Conservation (phyloP, 1,140 invertebrate species). For the Coelopa frigida region DNA sequence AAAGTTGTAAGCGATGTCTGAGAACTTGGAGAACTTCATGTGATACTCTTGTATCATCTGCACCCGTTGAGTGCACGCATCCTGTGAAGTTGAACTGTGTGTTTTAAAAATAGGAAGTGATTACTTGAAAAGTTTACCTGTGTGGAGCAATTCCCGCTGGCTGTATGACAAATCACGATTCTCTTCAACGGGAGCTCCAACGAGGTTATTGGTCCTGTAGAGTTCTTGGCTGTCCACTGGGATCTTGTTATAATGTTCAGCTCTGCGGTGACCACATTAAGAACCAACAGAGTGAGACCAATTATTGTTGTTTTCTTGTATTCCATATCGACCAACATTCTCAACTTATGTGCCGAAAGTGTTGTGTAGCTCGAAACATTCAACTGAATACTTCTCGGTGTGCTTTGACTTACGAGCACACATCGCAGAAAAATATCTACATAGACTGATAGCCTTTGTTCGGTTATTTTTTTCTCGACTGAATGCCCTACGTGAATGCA, state of each 20-base stretch:
- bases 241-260: conserved; percentile 21
- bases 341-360: no score
- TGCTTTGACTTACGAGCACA: no score
- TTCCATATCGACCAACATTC: no score
- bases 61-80: conserved; percentile 29
- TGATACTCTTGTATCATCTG: conserved; percentile 50
- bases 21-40: conserved; percentile 44
- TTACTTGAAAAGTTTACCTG: conserved; percentile 32
- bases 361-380: no score
- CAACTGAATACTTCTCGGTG: no score
- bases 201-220: conserved; percentile 36
- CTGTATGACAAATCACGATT: conserved; percentile 52
- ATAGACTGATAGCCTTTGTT: no score
- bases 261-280: conserved; percentile 6
- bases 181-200: conserved; percentile 46
- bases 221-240: conserved; percentile 56
- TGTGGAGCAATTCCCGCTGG: conserved; percentile 44
- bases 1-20: conserved; percentile 57
- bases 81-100: not conserved
- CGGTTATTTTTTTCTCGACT: no score
- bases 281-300: no score
- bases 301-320: no score
- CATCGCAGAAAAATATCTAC: no score
- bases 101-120: not conserved
- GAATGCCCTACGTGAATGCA: no score